Percentiles rank a stretch among this genome's conserved stretches.
Evolutionary conservation across 2,113 vertebrate genomes (phyloP).

Genomic region (Tragelaphus buxtoni): DNA sequence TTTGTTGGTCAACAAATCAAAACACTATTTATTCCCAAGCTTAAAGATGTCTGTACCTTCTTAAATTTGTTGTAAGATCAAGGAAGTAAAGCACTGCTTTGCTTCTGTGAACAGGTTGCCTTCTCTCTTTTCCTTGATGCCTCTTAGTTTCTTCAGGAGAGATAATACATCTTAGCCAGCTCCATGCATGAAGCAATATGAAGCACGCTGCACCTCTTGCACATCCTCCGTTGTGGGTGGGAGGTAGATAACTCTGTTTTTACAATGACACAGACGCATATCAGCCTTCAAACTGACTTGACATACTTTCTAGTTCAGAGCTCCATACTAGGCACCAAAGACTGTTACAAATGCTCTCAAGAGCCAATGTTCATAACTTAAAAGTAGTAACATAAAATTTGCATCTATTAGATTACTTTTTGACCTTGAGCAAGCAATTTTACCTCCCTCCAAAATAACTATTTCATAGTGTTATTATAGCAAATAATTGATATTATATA

Average conservation of each 20-base stretch:
- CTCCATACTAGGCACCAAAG: neutral
- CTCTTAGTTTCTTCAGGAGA: neutral
- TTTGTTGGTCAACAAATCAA: neutral
- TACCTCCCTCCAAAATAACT: neutral
- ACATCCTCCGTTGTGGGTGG: neutral
- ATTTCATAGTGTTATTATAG: neutral
- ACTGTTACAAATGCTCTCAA: neutral
- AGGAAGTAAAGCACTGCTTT: neutral
- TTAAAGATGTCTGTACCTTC: neutral
- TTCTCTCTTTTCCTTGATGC: neutral
- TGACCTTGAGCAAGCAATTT: neutral
- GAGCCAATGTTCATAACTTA: neutral
- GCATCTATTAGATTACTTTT: neutral
- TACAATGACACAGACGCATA: neutral
- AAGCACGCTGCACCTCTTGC: neutral
- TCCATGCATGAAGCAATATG: neutral
- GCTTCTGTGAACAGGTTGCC: neutral
- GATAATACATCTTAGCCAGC: neutral
- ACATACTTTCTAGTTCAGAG: neutral
- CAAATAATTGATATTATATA: neutral
- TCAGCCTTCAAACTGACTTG: neutral
- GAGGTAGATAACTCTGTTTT: neutral
- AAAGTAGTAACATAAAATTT: neutral
- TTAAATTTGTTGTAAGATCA: neutral
- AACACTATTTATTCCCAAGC: neutral